A percentile compares a stretch with the other conserved stretches of the same genome.
Conservation (phyloP, 2,113 vertebrate species). For the Ictalurus punctatus region DNA sequence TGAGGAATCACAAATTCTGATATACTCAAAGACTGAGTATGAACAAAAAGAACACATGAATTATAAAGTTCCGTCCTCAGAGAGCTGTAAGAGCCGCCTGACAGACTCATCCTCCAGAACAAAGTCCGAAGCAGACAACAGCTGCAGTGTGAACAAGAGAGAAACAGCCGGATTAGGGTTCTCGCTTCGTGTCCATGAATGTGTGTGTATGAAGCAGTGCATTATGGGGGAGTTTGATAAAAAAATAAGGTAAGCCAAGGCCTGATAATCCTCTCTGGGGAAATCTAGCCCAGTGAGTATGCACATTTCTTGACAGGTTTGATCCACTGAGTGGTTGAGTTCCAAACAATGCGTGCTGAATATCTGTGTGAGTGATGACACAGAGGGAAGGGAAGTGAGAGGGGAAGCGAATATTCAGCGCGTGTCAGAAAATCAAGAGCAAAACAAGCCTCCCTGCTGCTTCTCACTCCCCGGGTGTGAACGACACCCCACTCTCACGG, state of each 20-base stretch:
- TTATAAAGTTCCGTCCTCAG: conserved; percentile 37
- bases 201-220: conserved; percentile 41
- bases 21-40: conserved; percentile 6
- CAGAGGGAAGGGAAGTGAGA: conserved; percentile 5
- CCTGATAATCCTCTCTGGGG: conserved; percentile 44
- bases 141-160: conserved; percentile 2
- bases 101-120: conserved; percentile 52
- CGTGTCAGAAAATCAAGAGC: conserved; percentile 35
- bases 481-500: conserved; percentile 36
- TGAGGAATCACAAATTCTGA: conserved; percentile 50
- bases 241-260: conserved; percentile 20
- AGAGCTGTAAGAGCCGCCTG: conserved; percentile 41
- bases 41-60: background rate
- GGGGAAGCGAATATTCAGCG: conserved; percentile 17
- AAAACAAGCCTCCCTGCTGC: conserved; percentile 42
- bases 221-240: conserved; percentile 47
- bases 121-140: conserved; percentile 47
- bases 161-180: conserved; percentile 51
- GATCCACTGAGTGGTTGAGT: conserved; percentile 38
- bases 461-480: conserved; percentile 43
- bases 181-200: conserved; percentile 24
- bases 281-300: conserved; percentile 37
- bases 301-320: conserved; percentile 40
- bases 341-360: conserved; percentile 18
- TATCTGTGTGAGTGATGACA: background rate